Evolutionary conservation across 2,797 vertebrate species (phyloP).

Genomic region (Tangara arthus): DNA sequence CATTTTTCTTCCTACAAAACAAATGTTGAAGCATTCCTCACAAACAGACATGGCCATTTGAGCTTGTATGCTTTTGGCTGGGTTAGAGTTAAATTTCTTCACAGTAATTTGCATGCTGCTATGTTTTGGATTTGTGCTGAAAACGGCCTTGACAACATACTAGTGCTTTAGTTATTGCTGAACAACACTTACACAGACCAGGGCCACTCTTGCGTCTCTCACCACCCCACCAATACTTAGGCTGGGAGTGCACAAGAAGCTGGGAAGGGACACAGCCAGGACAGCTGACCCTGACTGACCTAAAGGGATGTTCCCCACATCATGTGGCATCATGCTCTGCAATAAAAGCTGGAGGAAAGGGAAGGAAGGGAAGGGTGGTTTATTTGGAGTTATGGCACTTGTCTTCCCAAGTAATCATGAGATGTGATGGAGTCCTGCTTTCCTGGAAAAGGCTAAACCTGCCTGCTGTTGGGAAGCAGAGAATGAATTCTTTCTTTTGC

Average conservation of each 20-base stretch:
- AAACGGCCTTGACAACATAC: background rate
- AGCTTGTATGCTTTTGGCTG: background rate
- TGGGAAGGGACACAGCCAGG: background rate
- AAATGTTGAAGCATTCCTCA: background rate
- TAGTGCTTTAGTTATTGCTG: background rate
- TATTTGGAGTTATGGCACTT: fast-evolving
- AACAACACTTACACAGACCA: background rate
- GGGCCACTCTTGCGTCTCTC: background rate
- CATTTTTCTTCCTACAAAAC: background rate
- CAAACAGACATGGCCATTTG: background rate
- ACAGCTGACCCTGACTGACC: background rate
- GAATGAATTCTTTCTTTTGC: background rate
- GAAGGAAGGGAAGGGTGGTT: background rate
- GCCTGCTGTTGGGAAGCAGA: background rate
- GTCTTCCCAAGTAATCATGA: fast-evolving
- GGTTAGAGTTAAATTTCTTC: background rate
- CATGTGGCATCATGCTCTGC: background rate
- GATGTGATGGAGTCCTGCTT: fast-evolving
- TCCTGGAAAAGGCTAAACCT: background rate
- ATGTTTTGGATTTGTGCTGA: background rate
- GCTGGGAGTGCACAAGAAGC: background rate
- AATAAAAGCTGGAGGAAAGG: background rate
- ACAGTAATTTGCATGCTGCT: background rate
- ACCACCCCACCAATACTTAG: fast-evolving
- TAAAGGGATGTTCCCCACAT: background rate